Conservation (phyloP, 2,888 invertebrate genomes). For the Leptinotarsa juncta region DNA sequence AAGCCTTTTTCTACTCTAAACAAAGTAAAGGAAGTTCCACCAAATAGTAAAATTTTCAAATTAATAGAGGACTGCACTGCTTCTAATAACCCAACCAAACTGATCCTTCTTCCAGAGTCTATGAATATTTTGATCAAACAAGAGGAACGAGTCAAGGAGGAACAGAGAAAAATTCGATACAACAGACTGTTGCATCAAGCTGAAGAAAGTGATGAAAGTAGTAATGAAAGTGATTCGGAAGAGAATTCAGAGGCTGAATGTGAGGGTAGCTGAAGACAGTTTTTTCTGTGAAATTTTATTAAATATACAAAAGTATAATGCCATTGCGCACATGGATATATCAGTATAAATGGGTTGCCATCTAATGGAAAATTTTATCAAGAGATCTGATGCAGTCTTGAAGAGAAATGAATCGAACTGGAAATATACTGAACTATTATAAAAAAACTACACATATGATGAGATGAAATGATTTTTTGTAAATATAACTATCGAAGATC, state of each 20-base stretch:
- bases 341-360: no score
- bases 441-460: no score
- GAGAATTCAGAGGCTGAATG: not conserved
- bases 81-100: constrained; percentile 43
- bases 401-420: no score
- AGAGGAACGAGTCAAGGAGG: constrained; percentile 42
- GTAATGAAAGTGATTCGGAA: constrained; percentile 20
- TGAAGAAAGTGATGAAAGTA: constrained; percentile 20
- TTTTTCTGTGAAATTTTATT: not conserved
- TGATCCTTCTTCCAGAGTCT: constrained; percentile 46
- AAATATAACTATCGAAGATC: no score
- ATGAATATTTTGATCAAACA: constrained; percentile 44
- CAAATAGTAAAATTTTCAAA: constrained; percentile 40
- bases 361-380: no score
- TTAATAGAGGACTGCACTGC: constrained; percentile 43
- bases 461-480: no score
- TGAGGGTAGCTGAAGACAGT: not conserved
- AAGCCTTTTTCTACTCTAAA: constrained; percentile 47
- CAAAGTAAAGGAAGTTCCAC: constrained; percentile 34
- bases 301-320: no score
- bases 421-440: no score
- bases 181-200: constrained; percentile 26
- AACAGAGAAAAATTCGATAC: constrained; percentile 30
- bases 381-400: no score
- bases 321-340: no score